These are phyloP conservation scores for Austrofundulus limnaeus DNA, from an alignment of 2,113 vertebrate species.

Conservation along the genomic window DNA sequence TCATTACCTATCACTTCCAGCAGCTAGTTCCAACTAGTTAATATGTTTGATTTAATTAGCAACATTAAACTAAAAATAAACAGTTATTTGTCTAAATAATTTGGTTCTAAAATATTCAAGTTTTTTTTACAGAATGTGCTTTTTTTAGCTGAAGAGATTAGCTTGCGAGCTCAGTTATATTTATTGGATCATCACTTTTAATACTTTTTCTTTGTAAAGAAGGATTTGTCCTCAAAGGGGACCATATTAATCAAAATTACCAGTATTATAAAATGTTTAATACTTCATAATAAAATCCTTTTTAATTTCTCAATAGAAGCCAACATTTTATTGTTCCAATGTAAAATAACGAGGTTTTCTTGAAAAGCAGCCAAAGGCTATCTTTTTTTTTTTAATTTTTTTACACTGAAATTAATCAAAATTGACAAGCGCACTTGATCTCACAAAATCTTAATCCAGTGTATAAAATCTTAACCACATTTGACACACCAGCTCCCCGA, in stretches of 20 bases:
- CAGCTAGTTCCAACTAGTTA: too few species aligned
- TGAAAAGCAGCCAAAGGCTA: not conserved
- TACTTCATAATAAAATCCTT: not conserved
- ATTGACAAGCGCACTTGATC: constrained; percentile 1
- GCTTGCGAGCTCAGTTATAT: not conserved
- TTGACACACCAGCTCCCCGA: constrained; percentile 15
- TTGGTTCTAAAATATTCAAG: not conserved
- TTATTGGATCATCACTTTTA: too few species aligned
- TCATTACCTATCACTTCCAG: too few species aligned
- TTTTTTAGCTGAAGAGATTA: too few species aligned
- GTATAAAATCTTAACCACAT: constrained; percentile 10
- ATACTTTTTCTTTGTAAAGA: too few species aligned
- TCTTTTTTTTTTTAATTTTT: too few species aligned
- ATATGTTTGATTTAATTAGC: too few species aligned
- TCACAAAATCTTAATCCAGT: constrained; percentile 16
- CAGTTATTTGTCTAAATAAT: too few species aligned
- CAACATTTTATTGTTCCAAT: not conserved
- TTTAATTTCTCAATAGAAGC: not conserved
- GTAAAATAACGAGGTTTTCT: not conserved
- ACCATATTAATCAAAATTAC: too few species aligned
- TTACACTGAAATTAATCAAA: not conserved
- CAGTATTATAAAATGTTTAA: not conserved
- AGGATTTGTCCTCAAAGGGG: too few species aligned
- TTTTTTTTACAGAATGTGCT: too few species aligned
- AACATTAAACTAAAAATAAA: too few species aligned